Percentiles rank a stretch among this genome's conserved stretches.
Conservation (phyloP, 2,113 vertebrate species). For the Crotophaga sulcirostris region DNA sequence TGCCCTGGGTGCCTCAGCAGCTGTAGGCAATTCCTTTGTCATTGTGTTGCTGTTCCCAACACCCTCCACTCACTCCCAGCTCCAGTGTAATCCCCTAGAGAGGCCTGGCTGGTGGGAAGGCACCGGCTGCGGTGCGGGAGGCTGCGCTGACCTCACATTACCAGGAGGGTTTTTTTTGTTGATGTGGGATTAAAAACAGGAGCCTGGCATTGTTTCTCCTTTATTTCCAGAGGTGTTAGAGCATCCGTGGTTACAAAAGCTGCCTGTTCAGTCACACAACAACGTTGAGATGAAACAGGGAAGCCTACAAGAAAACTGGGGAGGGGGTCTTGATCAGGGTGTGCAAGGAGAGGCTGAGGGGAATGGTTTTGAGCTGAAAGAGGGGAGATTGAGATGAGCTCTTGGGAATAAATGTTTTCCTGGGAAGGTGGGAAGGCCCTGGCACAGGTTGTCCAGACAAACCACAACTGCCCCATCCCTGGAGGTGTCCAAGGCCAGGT, state of each 20-base stretch:
- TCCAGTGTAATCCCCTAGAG: not conserved
- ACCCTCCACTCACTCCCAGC: accelerated
- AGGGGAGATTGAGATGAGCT: no score
- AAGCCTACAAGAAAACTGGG: no score
- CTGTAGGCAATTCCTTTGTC: not conserved
- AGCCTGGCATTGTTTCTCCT: accelerated
- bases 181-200: not conserved
- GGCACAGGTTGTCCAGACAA: no score
- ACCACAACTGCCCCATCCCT: no score
- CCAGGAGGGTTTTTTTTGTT: accelerated
- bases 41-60: not conserved
- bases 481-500: no score
- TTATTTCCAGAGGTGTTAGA: not conserved
- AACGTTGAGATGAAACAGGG: no score
- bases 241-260: not conserved
- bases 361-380: no score
- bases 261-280: not conserved
- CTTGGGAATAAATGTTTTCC: no score
- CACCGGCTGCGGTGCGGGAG: not conserved
- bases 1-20: not conserved
- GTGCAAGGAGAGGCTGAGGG: no score
- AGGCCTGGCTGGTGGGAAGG: not conserved
- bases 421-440: no score
- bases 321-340: no score
- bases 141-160: not conserved